Percentiles rank a stretch among this genome's conserved stretches.
These are phyloP conservation scores for Leucoma salicis DNA, from an alignment of 2,888 invertebrate species.

Conservation along the genomic window DNA sequence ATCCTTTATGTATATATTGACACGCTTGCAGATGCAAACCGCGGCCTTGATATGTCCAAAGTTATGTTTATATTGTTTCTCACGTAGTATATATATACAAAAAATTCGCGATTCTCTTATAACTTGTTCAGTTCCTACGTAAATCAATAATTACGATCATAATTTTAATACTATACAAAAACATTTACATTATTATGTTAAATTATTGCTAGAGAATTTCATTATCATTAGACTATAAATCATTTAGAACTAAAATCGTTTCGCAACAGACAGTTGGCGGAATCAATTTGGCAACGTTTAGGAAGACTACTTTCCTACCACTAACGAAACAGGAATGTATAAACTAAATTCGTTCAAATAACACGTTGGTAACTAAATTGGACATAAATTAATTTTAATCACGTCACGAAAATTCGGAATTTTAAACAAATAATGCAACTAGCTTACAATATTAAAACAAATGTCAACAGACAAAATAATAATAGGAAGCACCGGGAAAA, in stretches of 20 bases:
- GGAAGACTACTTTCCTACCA: slow-evolving; percentile 81
- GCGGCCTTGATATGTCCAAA: slow-evolving; percentile 59
- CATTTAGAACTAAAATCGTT: slow-evolving; percentile 67
- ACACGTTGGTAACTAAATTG: slow-evolving; percentile 77
- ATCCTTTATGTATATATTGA: slow-evolving; percentile 41
- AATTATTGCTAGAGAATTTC: slow-evolving; percentile 81
- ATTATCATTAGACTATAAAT: slow-evolving; percentile 72
- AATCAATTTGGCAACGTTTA: slow-evolving; percentile 80
- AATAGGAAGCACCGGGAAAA: slow-evolving; percentile 77
- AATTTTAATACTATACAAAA: slow-evolving; percentile 77
- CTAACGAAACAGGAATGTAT: slow-evolving; percentile 79
- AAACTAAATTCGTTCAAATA: slow-evolving; percentile 79
- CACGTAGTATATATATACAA: slow-evolving; percentile 58
- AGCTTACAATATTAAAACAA: slow-evolving; percentile 69
- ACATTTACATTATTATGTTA: slow-evolving; percentile 77
- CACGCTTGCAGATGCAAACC: slow-evolving; percentile 38
- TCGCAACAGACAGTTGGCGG: slow-evolving; percentile 78
- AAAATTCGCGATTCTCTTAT: slow-evolving; percentile 49
- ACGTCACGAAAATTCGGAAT: slow-evolving; percentile 53
- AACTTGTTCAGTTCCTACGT: slow-evolving; percentile 49
- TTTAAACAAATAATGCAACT: slow-evolving; percentile 62
- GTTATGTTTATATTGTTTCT: slow-evolving; percentile 42
- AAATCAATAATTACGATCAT: slow-evolving; percentile 59
- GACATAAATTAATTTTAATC: slow-evolving; percentile 54
- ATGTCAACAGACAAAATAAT: slow-evolving; percentile 76